Conservation (phyloP, 2,888 invertebrate species). For the Eucera pruinosa region DNA sequence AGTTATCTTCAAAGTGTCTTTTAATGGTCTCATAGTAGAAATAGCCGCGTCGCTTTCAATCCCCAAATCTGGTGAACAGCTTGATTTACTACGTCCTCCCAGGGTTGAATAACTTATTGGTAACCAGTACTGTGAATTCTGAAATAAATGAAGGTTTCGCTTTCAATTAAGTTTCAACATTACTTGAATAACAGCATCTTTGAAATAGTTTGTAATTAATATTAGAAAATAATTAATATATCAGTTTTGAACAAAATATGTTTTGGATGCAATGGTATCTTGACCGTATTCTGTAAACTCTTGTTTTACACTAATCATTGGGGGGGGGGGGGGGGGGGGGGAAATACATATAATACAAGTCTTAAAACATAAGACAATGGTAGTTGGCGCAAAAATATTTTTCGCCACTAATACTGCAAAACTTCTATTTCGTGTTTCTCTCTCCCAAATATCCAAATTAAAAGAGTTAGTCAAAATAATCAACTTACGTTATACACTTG, state of each 20-base stretch:
- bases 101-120: constrained; percentile 76
- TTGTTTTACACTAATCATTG: too few relatives aligned
- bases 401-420: too few relatives aligned
- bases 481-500: constrained; percentile 78
- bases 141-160: constrained; percentile 26
- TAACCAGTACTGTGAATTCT: constrained; percentile 81
- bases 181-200: too few relatives aligned
- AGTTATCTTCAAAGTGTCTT: constrained; percentile 82
- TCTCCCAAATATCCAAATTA: background rate
- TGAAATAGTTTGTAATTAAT: background rate
- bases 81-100: constrained; percentile 81
- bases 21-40: constrained; percentile 77
- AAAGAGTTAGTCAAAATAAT: background rate
- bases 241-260: background rate
- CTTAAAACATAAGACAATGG: too few relatives aligned
- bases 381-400: too few relatives aligned
- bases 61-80: constrained; percentile 93
- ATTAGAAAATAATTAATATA: background rate
- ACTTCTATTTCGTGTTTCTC: too few relatives aligned
- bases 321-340: too few relatives aligned
- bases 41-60: constrained; percentile 90
- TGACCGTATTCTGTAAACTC: too few relatives aligned
- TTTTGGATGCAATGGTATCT: too few relatives aligned
- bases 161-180: background rate
- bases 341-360: too few relatives aligned